Base-by-base conservation (phyloP, 2,888 invertebrate species). In the Ormia ochracea region DNA sequence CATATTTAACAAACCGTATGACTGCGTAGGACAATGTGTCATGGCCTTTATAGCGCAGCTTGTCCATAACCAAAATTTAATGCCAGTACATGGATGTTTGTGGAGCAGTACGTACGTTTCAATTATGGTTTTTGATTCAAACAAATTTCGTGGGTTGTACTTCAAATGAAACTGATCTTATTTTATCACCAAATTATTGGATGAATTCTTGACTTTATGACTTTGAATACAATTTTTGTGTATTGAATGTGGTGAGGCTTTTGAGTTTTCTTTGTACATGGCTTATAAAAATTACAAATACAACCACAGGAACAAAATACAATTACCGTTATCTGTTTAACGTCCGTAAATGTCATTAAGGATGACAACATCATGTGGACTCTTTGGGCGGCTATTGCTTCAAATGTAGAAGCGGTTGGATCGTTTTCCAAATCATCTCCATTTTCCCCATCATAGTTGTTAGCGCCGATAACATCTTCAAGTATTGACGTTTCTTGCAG, bases 261-360 rank as follows among this genome's bases (percentile, higher is more conserved):
- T 5, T 14, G 38, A 7, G 4, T 3, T 4, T 41, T 6, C 4
- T 41, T 14, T 14, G 4, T 10, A 43, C 19, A 19, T 43, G 17
- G 19, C 2, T n/a, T 41, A 41, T 9, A 28, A 28, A 28, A 52
- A 0, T n/a, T 33, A 19, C 17, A 54, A 12, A 33, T 17, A 19
- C 4, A 12, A 17, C 6, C 10, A 7, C 17, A 28, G 14, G 43
- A 28, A 59, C 28, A n/a, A 83, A 84, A 84, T 83, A 84, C 85
- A 87, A 87, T 87, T 87, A 87, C 87, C 83, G 87, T 87, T 84
- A 87, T 87, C 85, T 87, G 87, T 82, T 85, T 87, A 84, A 87
- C 83, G 77, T 83, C 83, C 59, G 83, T 74, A 36, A 83, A 78
- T 70, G 82, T 74, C 59, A 83, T 74, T 31, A 82, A 38, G 41